Conservation (phyloP, 2,113 vertebrate genomes). For the Hystrix brachyura region DNA sequence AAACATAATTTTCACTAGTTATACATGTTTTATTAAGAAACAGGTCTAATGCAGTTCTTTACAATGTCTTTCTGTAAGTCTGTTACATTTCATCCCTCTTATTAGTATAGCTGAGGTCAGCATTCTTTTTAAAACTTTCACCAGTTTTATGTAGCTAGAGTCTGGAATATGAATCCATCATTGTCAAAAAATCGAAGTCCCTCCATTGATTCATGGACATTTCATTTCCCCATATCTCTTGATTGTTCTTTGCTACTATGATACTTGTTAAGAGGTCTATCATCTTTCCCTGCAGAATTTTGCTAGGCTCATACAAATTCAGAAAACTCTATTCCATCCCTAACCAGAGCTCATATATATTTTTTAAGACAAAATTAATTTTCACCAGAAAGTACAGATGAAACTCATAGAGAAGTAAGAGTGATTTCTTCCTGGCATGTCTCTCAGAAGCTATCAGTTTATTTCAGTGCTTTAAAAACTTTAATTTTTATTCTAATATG, state of each 20-base stretch:
- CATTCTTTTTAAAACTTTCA: not conserved
- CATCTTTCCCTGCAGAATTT: not conserved
- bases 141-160: not conserved
- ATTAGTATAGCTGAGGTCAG: not conserved
- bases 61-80: not conserved
- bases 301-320: not conserved
- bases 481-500: not conserved
- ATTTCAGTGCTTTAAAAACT: not conserved
- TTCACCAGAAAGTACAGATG: not conserved
- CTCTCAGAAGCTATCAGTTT: slow-evolving; percentile 11
- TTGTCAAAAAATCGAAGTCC: not conserved
- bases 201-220: not conserved
- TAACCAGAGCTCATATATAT: not conserved
- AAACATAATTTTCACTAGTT: not conserved
- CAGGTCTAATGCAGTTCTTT: not conserved
- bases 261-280: not conserved
- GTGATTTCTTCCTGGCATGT: not conserved
- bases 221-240: not conserved
- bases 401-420: not conserved
- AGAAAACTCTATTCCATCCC: not conserved
- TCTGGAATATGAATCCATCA: not conserved
- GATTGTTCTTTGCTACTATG: not conserved
- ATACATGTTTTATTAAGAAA: not conserved
- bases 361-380: not conserved
- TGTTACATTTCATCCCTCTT: not conserved